Percentiles rank a stretch among this genome's conserved stretches.
These are phyloP conservation scores for Penaeus monodon DNA, from an alignment of 2,888 invertebrate species.

Conservation along the genomic window DNA sequence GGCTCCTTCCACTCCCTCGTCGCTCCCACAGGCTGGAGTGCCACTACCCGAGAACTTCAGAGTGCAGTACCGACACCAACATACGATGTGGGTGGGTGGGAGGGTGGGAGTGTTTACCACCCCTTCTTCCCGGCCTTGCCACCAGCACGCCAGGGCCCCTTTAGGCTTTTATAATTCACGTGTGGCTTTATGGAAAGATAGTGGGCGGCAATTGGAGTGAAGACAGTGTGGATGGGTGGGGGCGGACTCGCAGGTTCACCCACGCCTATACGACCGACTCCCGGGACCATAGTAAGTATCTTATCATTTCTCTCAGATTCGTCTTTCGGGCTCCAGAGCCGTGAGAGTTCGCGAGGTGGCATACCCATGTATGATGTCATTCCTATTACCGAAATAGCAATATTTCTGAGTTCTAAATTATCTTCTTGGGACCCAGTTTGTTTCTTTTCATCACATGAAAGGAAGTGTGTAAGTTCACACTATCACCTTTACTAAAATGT, in stretches of 20 bases:
- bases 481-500: too few relatives aligned
- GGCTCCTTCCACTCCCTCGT: neutral
- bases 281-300: conserved; percentile 51
- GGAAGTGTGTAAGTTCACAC: too few relatives aligned
- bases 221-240: neutral
- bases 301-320: conserved; percentile 56
- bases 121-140: conserved; percentile 6
- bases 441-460: too few relatives aligned
- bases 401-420: too few relatives aligned
- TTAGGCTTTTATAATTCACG: conserved; percentile 19
- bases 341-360: conserved; percentile 41
- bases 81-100: conserved; percentile 39
- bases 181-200: neutral
- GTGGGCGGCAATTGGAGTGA: conserved; percentile 1
- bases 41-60: conserved; percentile 28
- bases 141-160: neutral
- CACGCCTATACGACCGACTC: conserved; percentile 35
- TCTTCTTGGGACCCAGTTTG: too few relatives aligned
- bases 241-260: conserved; percentile 2
- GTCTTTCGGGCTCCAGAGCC: conserved; percentile 43
- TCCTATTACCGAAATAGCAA: neutral
- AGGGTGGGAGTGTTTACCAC: conserved; percentile 23
- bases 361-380: conserved; percentile 56
- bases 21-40: conserved; percentile 18
- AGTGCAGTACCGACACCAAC: conserved; percentile 41